Evolutionary conservation across 2,797 vertebrate species (phyloP), one percentile per base, ranked within the genome.

Genomic region (Sebastes nivosus): DNA sequence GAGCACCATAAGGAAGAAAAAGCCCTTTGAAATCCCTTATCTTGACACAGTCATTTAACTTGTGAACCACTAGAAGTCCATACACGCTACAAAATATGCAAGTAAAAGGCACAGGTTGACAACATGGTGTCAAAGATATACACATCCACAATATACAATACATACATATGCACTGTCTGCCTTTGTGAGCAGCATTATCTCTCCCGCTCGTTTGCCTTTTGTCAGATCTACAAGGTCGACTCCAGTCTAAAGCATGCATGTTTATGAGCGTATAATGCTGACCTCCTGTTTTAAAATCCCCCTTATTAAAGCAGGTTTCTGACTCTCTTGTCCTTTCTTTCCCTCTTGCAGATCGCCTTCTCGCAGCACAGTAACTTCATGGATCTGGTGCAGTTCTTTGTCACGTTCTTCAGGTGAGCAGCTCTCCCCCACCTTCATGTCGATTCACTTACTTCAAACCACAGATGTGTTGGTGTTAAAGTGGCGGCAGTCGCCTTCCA

Each of bases 341-440:
- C 13, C 20, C 10, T 58, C 20, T 52, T 72, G 7, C 95, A 99
- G 98, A 99, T 99, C 85, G 98, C 98, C 77, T 99, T 99, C 95
- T 99, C 98, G 14, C 98, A 99, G 87, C 98, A 99, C 96, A 99
- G 97, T 96, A 99, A 99, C 97, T 99, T 99, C 96, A 99, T 99
- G 98, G 98, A 99, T 93, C 96, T 99, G 93, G 98, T 99, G 87
- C 98, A 99, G 94, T 99, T 99, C 95, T 99, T 99, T 87, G 98
- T 99, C 95, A 99, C 98, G 0, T 99, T 99, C 94, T 99, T 99
- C 97, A 99, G 98, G 98, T 99, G 96, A 95, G 95, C 54, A 10
- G 50, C 46, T 16, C 14, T 24, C 18, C 14, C 29, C 6, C 30
- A 4, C n/a, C 20, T 5, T 18, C 12, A 52, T 38, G 52, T 77